These are phyloP conservation scores for Homarus americanus DNA, from an alignment of 1,140 invertebrate genomes.

Conservation along the genomic window DNA sequence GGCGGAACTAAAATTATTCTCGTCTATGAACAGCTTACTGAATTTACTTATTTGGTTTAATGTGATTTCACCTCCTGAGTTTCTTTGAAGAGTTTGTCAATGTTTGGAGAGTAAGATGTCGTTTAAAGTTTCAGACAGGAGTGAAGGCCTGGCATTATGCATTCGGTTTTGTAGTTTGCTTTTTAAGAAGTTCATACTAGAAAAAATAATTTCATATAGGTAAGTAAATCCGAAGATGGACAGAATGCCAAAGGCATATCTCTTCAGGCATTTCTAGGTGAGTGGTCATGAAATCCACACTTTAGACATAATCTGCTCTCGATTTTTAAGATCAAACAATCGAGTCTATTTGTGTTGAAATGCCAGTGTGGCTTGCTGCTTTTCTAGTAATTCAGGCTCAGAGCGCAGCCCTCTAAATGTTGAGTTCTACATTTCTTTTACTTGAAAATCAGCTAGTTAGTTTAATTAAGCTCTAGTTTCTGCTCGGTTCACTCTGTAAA, in stretches of 20 bases:
- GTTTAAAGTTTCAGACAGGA: no score
- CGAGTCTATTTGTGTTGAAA: not conserved
- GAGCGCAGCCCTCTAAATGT: conserved; percentile 20
- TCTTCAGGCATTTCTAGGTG: not conserved
- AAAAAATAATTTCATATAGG: not conserved
- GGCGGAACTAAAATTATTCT: no score
- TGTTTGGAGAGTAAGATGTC: no score
- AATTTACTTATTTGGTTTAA: no score
- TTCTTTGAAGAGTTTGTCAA: no score
- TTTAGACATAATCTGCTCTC: not conserved
- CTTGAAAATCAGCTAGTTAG: conserved; percentile 1
- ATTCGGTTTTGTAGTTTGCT: no score
- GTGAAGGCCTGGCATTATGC: no score
- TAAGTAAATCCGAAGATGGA: not conserved
- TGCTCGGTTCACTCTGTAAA: conserved; percentile 17
- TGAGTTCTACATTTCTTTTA: conserved; percentile 1
- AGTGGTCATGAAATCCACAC: not conserved
- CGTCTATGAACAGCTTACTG: no score
- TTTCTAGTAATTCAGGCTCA: conserved; percentile 12
- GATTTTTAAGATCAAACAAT: conserved; percentile 6
- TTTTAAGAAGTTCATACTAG: no score
- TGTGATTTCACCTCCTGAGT: no score
- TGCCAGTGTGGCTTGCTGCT: not conserved
- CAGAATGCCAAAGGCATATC: conserved; percentile 10
- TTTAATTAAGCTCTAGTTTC: conserved; percentile 4